Evolutionary conservation across 2,888 invertebrate genomes (phyloP).

Genomic region (Unio delphinus): DNA sequence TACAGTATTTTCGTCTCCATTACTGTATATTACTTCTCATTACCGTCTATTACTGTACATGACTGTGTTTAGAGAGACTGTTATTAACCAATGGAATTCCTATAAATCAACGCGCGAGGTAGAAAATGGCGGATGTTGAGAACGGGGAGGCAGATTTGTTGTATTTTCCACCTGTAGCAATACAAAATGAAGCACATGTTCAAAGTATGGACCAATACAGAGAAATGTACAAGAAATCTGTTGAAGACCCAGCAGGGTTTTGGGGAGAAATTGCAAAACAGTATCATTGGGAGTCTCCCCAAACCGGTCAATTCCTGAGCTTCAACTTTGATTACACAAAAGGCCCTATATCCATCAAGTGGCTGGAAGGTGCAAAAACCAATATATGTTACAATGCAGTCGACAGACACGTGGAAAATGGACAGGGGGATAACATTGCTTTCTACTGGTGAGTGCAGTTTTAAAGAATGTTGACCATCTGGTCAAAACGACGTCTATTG

Average conservation of each 20-base stretch:
- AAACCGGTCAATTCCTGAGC: constrained; percentile 82
- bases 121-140: too few relatives aligned
- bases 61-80: too few relatives aligned
- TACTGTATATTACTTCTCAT: too few relatives aligned
- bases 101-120: too few relatives aligned
- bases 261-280: constrained; percentile 95
- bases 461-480: too few relatives aligned
- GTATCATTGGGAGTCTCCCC: constrained; percentile 86
- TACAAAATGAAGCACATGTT: constrained; percentile 74
- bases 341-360: constrained; percentile 92
- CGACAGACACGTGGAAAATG: constrained; percentile 91
- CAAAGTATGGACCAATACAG: constrained; percentile 83
- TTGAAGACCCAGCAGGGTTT: constrained; percentile 90
- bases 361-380: constrained; percentile 95
- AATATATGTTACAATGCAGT: constrained; percentile 96
- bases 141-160: too few relatives aligned
- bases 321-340: constrained; percentile 92
- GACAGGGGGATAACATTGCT: constrained; percentile 90
- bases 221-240: constrained; percentile 86
- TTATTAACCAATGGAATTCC: too few relatives aligned
- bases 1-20: too few relatives aligned
- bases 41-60: too few relatives aligned
- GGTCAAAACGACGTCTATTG: too few relatives aligned
- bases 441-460: constrained; percentile 88
- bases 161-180: constrained; percentile 48